These are phyloP conservation scores for Gobius niger DNA, from an alignment of 2,113 vertebrate species.

Conservation along the genomic window DNA sequence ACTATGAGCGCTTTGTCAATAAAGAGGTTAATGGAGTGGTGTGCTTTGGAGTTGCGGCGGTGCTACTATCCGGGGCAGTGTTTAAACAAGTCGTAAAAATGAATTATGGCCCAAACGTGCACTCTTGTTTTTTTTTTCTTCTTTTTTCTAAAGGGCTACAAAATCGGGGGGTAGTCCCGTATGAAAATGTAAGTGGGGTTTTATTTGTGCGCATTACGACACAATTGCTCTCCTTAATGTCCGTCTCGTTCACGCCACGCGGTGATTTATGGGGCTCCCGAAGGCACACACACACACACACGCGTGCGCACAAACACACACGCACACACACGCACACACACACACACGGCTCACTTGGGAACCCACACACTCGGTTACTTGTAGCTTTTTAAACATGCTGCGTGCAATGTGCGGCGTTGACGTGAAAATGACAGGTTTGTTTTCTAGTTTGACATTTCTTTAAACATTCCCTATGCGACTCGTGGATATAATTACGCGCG, in stretches of 20 bases:
- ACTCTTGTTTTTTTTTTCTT: conserved; percentile 79
- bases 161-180: conserved; percentile 74
- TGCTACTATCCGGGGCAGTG: conserved; percentile 70
- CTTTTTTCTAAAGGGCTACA: conserved; percentile 80
- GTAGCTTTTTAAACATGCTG: too few species aligned
- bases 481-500: too few species aligned
- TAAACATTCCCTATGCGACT: too few species aligned
- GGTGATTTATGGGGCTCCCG: conserved; percentile 96
- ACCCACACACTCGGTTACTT: too few species aligned
- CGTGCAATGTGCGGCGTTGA: too few species aligned
- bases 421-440: too few species aligned
- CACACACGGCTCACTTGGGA: too few species aligned
- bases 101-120: conserved; percentile 91
- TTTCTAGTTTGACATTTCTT: too few species aligned
- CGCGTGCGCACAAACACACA: neutral
- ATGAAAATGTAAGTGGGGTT: conserved; percentile 91
- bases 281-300: conserved; percentile 80
- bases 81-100: conserved; percentile 98
- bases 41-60: conserved; percentile 42
- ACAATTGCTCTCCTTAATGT: conserved; percentile 96
- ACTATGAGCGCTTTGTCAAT: conserved; percentile 18
- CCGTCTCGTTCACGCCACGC: conserved; percentile 95
- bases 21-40: conserved; percentile 19
- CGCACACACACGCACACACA: neutral
- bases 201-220: conserved; percentile 94